Conservation (phyloP, 2,888 invertebrate species). For the Adineta ricciae region DNA sequence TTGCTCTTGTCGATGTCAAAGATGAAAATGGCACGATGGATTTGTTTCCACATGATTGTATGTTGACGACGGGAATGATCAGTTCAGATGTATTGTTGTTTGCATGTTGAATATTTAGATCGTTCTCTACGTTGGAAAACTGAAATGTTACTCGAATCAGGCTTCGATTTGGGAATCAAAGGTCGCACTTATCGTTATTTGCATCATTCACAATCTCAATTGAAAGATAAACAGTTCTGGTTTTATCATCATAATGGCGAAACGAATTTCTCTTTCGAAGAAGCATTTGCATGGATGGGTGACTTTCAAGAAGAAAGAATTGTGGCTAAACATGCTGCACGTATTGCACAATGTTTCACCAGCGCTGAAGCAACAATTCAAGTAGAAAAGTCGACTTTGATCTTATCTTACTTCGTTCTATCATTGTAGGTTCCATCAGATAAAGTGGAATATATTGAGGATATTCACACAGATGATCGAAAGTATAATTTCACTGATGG, state of each 20-base stretch:
- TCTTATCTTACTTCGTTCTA: not conserved
- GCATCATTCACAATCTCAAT: conserved; percentile 19
- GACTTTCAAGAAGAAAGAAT: conserved; percentile 8
- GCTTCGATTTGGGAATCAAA: not conserved
- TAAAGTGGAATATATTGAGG: conserved; percentile 6
- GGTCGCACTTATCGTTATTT: conserved; percentile 1
- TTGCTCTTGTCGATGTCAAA: conserved; percentile 21
- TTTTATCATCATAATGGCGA: not conserved
- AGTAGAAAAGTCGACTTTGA: not conserved
- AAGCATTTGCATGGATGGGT: conserved; percentile 13
- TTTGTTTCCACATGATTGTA: conserved; percentile 21
- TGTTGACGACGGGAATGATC: not conserved
- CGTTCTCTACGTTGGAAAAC: not conserved
- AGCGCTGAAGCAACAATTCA: conserved; percentile 18
- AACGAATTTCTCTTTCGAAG: conserved; percentile 14
- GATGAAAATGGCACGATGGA: conserved; percentile 7
- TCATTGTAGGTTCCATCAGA: conserved; percentile 9
- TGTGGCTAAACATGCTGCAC: conserved; percentile 11
- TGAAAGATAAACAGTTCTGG: conserved; percentile 22
- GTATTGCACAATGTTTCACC: conserved; percentile 20
- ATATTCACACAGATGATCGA: not conserved
- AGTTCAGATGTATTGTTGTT: not conserved
- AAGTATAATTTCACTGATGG: conserved; percentile 21
- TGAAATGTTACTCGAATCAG: not conserved
- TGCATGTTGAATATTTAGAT: too few species aligned